These are phyloP conservation scores for Drosophila pandora DNA, from an alignment of 1,140 invertebrate genomes.

Conservation along the genomic window DNA sequence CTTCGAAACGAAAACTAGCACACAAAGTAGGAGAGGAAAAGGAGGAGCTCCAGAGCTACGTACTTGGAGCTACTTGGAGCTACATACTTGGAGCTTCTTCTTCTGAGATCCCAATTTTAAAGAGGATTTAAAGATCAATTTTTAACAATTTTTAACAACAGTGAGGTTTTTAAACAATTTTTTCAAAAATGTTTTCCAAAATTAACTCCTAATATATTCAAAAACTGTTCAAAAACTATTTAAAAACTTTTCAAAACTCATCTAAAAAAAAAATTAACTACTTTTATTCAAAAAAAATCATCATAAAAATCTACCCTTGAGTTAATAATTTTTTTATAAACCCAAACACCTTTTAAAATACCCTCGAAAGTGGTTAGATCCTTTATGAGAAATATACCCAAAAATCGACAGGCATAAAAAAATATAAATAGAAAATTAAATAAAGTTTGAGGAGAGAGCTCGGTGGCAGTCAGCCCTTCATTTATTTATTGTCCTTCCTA, in stretches of 20 bases:
- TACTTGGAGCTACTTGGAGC: conserved; percentile 21
- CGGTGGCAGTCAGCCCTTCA: conserved; percentile 26
- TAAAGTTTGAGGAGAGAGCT: conserved; percentile 23
- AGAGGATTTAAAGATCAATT: background rate
- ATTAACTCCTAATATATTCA: no score
- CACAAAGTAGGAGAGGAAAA: conserved; percentile 74
- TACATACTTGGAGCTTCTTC: conserved; percentile 19
- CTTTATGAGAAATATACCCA: conserved; percentile 1
- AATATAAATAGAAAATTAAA: conserved; percentile 48
- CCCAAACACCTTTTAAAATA: no score
- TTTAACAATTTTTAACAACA: no score
- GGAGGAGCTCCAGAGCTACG: conserved; percentile 33
- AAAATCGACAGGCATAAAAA: conserved; percentile 35
- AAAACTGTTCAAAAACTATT: no score
- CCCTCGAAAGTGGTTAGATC: background rate
- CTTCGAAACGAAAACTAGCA: conserved; percentile 66
- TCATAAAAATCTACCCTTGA: background rate
- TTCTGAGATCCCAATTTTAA: conserved; percentile 40
- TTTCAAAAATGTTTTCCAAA: no score
- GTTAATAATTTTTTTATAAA: no score
- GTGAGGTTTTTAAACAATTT: no score
- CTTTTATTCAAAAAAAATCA: background rate
- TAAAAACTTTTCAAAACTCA: no score
- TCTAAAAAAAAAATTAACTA: background rate
- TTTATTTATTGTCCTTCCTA: conserved; percentile 49